A percentile compares a stretch with the other conserved stretches of the same genome.
Conservation (phyloP, 2,797 vertebrate genomes). For the Schizopygopsis malacanthus region DNA sequence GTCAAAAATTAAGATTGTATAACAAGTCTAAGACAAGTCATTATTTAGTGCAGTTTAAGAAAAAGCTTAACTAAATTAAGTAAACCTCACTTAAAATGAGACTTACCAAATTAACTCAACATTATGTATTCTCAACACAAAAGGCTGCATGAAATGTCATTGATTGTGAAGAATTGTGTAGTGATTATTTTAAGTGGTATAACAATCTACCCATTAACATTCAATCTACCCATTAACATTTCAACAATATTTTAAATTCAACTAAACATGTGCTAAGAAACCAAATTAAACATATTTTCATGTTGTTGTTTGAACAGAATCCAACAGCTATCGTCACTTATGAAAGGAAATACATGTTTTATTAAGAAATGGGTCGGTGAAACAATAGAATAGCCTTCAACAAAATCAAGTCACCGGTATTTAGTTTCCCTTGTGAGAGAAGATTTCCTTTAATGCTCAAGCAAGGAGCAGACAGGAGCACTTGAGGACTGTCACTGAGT, state of each 20-base stretch:
- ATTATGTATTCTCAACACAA: background rate
- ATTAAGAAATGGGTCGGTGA: background rate
- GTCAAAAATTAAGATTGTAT: too few species aligned
- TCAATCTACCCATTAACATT: background rate
- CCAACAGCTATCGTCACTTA: background rate
- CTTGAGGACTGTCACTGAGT: background rate
- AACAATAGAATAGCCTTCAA: conserved; percentile 17
- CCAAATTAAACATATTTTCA: background rate
- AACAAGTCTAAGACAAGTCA: too few species aligned
- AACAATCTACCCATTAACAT: background rate
- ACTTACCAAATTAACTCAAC: background rate
- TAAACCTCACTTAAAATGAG: background rate
- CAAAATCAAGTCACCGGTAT: background rate
- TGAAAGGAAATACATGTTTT: conserved; percentile 9
- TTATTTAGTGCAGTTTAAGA: too few species aligned
- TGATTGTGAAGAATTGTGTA: background rate
- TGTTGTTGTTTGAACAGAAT: background rate
- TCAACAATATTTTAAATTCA: background rate
- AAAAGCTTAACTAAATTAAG: background rate
- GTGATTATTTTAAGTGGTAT: background rate
- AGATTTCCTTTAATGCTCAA: conserved; percentile 23
- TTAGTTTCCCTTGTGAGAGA: background rate
- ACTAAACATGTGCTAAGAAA: background rate
- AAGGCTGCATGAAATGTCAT: background rate
- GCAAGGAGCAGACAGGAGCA: conserved; percentile 22